phyloP scores from a whole-genome alignment of 2,797 vertebrate species.

The Prunella strophiata region DNA sequence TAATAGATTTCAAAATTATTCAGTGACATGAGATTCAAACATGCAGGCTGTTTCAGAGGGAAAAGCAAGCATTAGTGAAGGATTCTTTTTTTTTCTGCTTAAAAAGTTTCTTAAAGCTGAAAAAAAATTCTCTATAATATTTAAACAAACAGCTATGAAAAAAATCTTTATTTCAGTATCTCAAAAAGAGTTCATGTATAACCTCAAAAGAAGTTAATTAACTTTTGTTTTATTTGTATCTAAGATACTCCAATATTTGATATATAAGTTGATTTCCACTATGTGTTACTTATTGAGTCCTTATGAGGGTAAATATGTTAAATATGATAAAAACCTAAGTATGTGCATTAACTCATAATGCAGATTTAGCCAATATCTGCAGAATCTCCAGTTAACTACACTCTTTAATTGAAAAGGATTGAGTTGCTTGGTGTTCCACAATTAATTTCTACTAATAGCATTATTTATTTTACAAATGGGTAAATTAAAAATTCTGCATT shows the following conservation, averaged over 20 bases:
- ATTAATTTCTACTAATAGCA: background rate
- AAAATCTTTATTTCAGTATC: background rate
- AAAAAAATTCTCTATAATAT: background rate
- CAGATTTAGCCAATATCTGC: background rate
- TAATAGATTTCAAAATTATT: background rate
- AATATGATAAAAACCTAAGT: background rate
- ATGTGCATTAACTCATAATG: background rate
- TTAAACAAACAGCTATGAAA: background rate
- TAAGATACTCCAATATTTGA: background rate
- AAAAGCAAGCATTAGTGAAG: background rate
- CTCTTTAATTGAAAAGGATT: background rate
- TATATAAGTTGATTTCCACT: background rate
- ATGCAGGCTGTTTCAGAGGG: background rate
- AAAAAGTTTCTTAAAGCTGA: background rate
- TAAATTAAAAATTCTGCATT: background rate
- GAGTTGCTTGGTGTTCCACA: background rate
- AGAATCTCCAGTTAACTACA: background rate
- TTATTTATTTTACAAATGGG: background rate
- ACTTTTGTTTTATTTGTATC: background rate
- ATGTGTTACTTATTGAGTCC: background rate
- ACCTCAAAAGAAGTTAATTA: background rate
- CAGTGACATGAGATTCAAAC: background rate
- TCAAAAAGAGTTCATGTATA: background rate
- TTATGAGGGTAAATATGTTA: background rate
- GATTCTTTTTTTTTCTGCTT: background rate